phyloP scores from a whole-genome alignment of 2,797 vertebrate species.

The Pipistrellus kuhlii region DNA sequence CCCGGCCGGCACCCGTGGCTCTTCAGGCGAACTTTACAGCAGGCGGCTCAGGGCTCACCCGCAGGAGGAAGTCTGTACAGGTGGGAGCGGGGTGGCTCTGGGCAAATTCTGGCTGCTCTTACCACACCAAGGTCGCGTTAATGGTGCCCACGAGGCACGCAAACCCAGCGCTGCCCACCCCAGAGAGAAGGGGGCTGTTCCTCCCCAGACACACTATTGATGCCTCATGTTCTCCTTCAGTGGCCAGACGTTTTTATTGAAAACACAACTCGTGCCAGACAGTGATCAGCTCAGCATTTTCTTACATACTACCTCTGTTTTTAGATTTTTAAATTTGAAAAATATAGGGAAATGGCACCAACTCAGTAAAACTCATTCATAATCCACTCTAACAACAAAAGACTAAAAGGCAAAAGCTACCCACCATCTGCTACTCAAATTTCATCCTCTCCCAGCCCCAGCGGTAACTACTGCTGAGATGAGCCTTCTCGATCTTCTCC shows the following conservation, averaged over 20 bases:
- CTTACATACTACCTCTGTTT: background rate
- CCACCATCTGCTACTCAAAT: background rate
- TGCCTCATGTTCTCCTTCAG: background rate
- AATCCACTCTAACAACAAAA: background rate
- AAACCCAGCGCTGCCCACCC: background rate
- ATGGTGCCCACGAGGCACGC: background rate
- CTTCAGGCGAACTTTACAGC: background rate
- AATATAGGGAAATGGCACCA: background rate
- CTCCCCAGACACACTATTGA: background rate
- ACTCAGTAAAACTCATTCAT: slow-evolving; percentile 6
- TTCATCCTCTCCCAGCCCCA: background rate
- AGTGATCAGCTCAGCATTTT: background rate
- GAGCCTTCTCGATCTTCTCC: background rate
- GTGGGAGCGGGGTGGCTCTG: background rate
- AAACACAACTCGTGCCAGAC: background rate
- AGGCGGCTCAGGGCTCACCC: background rate
- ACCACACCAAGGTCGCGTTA: background rate
- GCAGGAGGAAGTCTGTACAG: background rate
- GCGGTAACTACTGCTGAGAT: background rate
- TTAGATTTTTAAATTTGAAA: slow-evolving; percentile 3
- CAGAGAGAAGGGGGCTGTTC: background rate
- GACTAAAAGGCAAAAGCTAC: background rate
- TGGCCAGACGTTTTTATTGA: background rate
- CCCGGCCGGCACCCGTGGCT: too few relatives aligned
- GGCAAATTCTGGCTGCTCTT: background rate